A percentile compares a stretch with the other conserved stretches of the same genome.
Conservation (phyloP, 2,113 vertebrate species). For the Quiscalus mexicanus region DNA sequence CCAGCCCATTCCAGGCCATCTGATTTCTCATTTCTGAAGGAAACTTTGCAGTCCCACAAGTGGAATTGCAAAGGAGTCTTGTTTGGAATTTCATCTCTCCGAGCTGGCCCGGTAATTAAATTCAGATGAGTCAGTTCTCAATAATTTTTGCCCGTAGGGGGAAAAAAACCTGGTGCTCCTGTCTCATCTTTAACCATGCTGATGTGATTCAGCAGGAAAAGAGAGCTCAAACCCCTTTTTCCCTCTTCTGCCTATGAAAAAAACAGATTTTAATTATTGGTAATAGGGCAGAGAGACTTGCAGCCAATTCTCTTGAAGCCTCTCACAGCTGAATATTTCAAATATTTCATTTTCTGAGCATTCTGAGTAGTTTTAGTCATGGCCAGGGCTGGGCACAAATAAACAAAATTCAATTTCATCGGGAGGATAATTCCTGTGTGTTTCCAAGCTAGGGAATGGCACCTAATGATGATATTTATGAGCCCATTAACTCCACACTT, state of each 20-base stretch:
- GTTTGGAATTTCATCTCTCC: neutral
- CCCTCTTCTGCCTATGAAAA: neutral
- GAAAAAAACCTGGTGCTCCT: neutral
- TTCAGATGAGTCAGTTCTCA: constrained; percentile 38
- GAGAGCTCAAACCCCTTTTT: neutral
- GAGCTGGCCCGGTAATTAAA: constrained; percentile 19
- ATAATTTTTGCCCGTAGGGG: constrained; percentile 37
- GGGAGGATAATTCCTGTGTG: neutral
- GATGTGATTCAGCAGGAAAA: constrained; percentile 50
- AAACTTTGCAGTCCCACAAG: neutral
- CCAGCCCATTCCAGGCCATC: neutral
- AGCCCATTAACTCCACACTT: neutral
- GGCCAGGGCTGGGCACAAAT: neutral
- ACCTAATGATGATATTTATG: neutral
- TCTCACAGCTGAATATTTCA: constrained; percentile 54
- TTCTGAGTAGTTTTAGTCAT: constrained; percentile 28
- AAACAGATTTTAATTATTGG: constrained; percentile 65
- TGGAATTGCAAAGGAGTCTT: neutral
- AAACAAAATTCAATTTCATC: neutral
- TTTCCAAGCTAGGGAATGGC: neutral
- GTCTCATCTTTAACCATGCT: constrained; percentile 19
- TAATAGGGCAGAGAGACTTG: constrained; percentile 30
- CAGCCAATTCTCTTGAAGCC: constrained; percentile 48
- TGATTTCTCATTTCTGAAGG: neutral
- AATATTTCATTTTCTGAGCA: constrained; percentile 55